A percentile compares a stretch with the other conserved stretches of the same genome.
These are phyloP conservation scores for Capromys pilorides DNA, from an alignment of 2,797 vertebrate species.

Conservation along the genomic window DNA sequence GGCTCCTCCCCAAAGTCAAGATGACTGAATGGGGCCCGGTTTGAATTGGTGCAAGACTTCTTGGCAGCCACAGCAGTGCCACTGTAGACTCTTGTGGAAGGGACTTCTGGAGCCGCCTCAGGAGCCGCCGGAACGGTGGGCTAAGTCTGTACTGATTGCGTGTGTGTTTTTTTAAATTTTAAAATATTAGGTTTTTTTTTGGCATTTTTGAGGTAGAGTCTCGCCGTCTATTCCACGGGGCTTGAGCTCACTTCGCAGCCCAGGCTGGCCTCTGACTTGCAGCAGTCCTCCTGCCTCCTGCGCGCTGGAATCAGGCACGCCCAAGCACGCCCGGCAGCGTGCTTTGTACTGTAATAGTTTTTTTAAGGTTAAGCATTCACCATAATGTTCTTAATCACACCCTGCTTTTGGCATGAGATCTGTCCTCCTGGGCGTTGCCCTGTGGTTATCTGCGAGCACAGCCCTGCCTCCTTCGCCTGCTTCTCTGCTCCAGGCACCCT, in stretches of 20 bases:
- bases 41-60: not conserved
- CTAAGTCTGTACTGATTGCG: not conserved
- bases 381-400: not conserved
- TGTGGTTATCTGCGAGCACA: not conserved
- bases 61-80: not conserved
- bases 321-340: not conserved
- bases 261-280: not conserved
- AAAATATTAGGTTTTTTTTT: not conserved
- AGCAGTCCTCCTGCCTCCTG: not conserved
- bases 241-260: not conserved
- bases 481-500: not conserved
- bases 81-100: not conserved
- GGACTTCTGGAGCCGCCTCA: not conserved
- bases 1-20: not conserved
- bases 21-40: not conserved
- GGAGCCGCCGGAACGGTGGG: not conserved
- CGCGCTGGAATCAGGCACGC: not conserved
- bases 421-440: accelerated
- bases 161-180: not conserved
- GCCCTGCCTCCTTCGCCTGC: not conserved
- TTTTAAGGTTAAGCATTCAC: not conserved
- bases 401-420: not conserved
- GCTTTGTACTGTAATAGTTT: not conserved
- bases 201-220: not conserved
- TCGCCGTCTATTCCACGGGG: not conserved